Base-by-base conservation (phyloP, 2,797 vertebrate genomes). In the Hephaestus fuliginosus region DNA sequence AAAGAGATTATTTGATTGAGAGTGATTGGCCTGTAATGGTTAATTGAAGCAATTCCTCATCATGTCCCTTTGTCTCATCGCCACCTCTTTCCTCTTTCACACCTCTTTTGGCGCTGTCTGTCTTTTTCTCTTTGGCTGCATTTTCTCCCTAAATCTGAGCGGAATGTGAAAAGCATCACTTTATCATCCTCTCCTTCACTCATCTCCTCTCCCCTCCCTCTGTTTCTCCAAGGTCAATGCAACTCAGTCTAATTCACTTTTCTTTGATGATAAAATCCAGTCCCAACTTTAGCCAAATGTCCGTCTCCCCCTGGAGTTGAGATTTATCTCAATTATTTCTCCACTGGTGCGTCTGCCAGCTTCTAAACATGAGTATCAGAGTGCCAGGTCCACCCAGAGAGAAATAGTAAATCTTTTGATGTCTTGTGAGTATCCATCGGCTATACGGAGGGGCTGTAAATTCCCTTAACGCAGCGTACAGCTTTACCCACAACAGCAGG, bases 321-420 rank as follows among this genome's bases (percentile, higher is more conserved):
- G 87, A 92, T 94, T 91, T 93, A 93, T 93, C 91, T 91, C 90
- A 92, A 91, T 94, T 93, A 93, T 90, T 89, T 80, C 76, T 81
- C 81, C 68, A 20, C 75, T 62, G 33, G 68, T 64, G 64, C 36
- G 77, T 88, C 81, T 91, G 91, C 88, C 91, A 89, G 80, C 81
- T 82, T 80, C 88, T 89, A 91, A 93, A 93, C 90, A 93, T 65
- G 78, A 86, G 83, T 76, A 86, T 92, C 78, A 69, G 77, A 74
- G 86, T 86, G 84, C 81, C 83, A 80, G 76, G 70, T 89, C 88
- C 84, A 80, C 86, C 76, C 80, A 60, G 80, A 83, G 78, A 90
- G 81, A 86, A 73, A 77, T 62, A 4, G 70, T 87, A 87, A 93
- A 90, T 93, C 91, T 88, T 90, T 79, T 93, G 83, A 93, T 89